phyloP scores from a whole-genome alignment of 1,140 invertebrate genomes.

The Wiebesia pumilae region DNA sequence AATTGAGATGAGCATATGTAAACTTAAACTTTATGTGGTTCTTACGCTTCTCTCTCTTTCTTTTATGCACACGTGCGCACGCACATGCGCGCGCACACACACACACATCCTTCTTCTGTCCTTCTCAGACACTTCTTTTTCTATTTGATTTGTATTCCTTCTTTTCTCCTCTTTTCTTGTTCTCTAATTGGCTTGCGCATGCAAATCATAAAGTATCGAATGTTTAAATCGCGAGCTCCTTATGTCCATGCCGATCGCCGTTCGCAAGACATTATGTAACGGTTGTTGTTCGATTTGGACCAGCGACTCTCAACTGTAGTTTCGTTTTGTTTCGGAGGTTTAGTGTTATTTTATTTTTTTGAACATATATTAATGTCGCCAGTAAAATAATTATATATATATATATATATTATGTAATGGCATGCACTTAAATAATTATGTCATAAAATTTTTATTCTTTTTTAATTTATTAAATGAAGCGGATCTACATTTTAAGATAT shows the following conservation, averaged over 20 bases:
- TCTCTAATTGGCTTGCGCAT: slow-evolving; percentile 57
- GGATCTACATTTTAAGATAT: neutral
- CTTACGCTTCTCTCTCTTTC: no score
- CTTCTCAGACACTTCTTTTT: neutral
- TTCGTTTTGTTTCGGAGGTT: slow-evolving; percentile 3
- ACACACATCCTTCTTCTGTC: no score
- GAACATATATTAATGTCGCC: neutral
- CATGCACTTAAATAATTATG: slow-evolving; percentile 15
- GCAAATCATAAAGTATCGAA: slow-evolving; percentile 60
- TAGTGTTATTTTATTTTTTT: neutral
- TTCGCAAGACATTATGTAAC: slow-evolving; percentile 36
- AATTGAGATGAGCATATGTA: no score
- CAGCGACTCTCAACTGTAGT: slow-evolving; percentile 12
- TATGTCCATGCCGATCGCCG: slow-evolving; percentile 46
- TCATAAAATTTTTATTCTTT: neutral
- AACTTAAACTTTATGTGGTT: no score
- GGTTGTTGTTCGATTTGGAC: slow-evolving; percentile 9
- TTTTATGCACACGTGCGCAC: no score
- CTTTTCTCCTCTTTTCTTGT: slow-evolving; percentile 40
- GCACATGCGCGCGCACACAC: no score
- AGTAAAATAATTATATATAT: slow-evolving; percentile 6
- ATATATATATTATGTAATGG: slow-evolving; percentile 10
- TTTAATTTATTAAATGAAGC: neutral
- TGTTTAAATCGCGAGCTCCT: slow-evolving; percentile 57
- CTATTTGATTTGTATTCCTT: neutral